Percentiles rank a stretch among this genome's conserved stretches.
These are phyloP conservation scores for Pherbina coryleti DNA, from an alignment of 2,888 invertebrate species.

Conservation along the genomic window DNA sequence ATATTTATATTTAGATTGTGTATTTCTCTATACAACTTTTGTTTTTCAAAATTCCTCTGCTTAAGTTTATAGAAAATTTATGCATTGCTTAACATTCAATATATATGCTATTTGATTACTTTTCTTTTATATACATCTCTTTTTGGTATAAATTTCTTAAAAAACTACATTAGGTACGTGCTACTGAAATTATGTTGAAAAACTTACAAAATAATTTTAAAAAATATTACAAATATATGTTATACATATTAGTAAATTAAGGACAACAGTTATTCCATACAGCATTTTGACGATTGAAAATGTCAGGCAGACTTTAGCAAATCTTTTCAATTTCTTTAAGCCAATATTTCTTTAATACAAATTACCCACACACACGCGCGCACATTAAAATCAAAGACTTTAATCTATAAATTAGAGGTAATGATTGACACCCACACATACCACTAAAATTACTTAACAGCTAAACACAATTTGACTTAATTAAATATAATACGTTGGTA, in stretches of 20 bases:
- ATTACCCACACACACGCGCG: neutral
- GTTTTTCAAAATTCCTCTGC: neutral
- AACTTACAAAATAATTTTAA: neutral
- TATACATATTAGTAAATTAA: neutral
- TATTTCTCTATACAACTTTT: neutral
- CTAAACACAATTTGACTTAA: conserved; percentile 12
- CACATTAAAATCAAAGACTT: neutral
- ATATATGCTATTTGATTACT: neutral
- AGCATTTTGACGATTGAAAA: neutral
- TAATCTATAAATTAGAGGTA: neutral
- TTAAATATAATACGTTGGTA: conserved; percentile 64
- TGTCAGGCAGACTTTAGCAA: neutral
- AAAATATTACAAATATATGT: neutral
- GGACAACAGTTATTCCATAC: too few species aligned
- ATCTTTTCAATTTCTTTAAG: too few species aligned
- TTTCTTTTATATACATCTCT: conserved; percentile 20
- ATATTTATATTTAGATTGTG: neutral
- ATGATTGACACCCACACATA: neutral
- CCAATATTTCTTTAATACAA: too few species aligned
- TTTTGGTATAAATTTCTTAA: conserved; percentile 38
- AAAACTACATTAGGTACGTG: conserved; percentile 28
- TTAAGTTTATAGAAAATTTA: neutral
- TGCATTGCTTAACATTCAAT: conserved; percentile 14
- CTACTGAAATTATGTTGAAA: conserved; percentile 3
- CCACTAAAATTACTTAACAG: neutral